A percentile compares a stretch with the other conserved stretches of the same genome.
These are phyloP conservation scores for Deilephila porcellus DNA, from an alignment of 2,888 invertebrate genomes.

Conservation along the genomic window DNA sequence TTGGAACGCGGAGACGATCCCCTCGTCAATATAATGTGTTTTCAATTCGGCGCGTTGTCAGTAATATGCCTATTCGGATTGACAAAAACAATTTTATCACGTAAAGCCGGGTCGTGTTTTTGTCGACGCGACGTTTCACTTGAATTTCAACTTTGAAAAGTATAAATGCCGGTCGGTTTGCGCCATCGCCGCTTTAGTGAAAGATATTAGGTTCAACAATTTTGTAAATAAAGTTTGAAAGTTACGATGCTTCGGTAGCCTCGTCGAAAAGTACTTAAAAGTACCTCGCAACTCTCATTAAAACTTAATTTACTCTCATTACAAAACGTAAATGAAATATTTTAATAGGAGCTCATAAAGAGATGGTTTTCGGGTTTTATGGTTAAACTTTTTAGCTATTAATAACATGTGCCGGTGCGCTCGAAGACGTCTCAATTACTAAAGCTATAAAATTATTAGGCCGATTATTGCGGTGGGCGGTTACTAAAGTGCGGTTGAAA, in stretches of 20 bases:
- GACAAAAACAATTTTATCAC: conserved; percentile 42
- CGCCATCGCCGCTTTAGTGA: conserved; percentile 9
- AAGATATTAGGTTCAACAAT: conserved; percentile 25
- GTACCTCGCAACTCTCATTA: conserved; percentile 22
- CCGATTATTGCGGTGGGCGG: conserved; percentile 9
- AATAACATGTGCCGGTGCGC: conserved; percentile 3
- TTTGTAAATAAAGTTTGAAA: conserved; percentile 24
- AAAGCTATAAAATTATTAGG: conserved; percentile 12
- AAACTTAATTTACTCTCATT: conserved; percentile 23
- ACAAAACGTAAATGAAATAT: conserved; percentile 24
- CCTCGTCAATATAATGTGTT: conserved; percentile 58
- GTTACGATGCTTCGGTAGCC: conserved; percentile 19
- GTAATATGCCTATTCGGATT: conserved; percentile 51
- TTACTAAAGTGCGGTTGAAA: conserved; percentile 14
- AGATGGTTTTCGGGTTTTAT: not conserved
- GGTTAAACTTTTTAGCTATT: not conserved
- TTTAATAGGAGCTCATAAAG: conserved; percentile 14
- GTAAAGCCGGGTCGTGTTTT: conserved; percentile 40
- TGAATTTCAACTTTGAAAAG: conserved; percentile 33
- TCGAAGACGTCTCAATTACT: conserved; percentile 19
- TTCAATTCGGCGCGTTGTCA: conserved; percentile 51
- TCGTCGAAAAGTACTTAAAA: conserved; percentile 20
- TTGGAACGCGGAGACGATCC: conserved; percentile 55
- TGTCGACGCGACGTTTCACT: conserved; percentile 31
- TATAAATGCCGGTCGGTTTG: conserved; percentile 13